Evolutionary conservation across 2,113 vertebrate species (phyloP).

Genomic region (Rhinoptilus africanus): DNA sequence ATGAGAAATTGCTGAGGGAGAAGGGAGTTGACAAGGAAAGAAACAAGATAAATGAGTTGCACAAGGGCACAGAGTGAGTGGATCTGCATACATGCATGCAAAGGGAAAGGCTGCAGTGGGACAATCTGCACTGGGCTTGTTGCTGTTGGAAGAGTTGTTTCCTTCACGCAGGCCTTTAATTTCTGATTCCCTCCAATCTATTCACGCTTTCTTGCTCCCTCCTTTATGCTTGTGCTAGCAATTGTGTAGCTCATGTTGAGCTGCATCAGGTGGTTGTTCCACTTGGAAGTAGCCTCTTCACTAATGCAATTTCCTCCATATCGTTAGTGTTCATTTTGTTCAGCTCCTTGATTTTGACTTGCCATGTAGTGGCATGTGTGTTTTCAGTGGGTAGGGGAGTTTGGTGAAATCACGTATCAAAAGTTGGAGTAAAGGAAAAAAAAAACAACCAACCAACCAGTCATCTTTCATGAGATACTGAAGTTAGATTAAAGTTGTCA

Average conservation of each 20-base stretch:
- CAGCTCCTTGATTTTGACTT: background rate
- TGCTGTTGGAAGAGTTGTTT: background rate
- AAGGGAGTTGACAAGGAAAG: background rate
- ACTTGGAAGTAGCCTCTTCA: background rate
- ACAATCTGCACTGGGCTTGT: accelerated
- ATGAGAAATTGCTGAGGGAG: background rate
- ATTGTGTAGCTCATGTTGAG: background rate
- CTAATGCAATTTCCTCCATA: background rate
- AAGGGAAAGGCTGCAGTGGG: background rate
- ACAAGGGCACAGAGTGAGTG: background rate
- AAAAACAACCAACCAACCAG: background rate
- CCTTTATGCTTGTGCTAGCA: background rate
- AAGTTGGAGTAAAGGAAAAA: background rate
- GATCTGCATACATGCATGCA: accelerated
- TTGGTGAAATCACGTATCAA: background rate
- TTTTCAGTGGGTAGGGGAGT: background rate
- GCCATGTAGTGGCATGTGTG: background rate
- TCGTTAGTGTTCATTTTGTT: background rate
- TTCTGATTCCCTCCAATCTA: background rate
- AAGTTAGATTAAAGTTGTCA: background rate
- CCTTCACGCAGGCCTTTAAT: background rate
- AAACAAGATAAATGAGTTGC: background rate
- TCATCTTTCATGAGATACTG: background rate
- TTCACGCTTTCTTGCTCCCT: background rate
- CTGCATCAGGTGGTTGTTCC: background rate